phyloP scores from a whole-genome alignment of 2,113 vertebrate species.

The Falco punctatus region DNA sequence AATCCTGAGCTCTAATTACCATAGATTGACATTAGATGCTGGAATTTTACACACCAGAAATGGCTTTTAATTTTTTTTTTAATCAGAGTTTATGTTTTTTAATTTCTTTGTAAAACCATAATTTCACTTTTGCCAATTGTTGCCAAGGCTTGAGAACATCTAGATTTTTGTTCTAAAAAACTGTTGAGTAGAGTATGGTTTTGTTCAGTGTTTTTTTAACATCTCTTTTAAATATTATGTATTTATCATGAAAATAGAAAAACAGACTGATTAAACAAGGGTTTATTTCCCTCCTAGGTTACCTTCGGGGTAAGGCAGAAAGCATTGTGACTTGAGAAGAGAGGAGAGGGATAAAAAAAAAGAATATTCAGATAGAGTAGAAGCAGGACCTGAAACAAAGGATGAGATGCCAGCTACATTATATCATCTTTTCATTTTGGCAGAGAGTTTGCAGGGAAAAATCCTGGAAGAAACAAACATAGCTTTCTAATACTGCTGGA shows the following conservation, averaged over 20 bases:
- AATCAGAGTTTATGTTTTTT: neutral
- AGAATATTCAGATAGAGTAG: neutral
- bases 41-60: neutral
- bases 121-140: neutral
- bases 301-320: neutral
- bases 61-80: neutral
- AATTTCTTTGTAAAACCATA: neutral
- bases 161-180: neutral
- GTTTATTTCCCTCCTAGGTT: neutral
- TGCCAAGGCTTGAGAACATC: neutral
- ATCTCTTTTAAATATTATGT: neutral
- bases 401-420: neutral
- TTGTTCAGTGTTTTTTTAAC: neutral
- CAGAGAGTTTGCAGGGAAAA: neutral
- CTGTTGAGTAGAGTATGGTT: neutral
- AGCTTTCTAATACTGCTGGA: neutral
- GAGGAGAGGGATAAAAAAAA: neutral
- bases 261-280: neutral
- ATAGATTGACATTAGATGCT: neutral
- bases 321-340: neutral
- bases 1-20: neutral
- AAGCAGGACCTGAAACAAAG: neutral
- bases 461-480: neutral
- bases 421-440: neutral
- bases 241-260: neutral